Evolutionary conservation across 2,113 vertebrate genomes (phyloP).

Genomic region (Gobius niger): DNA sequence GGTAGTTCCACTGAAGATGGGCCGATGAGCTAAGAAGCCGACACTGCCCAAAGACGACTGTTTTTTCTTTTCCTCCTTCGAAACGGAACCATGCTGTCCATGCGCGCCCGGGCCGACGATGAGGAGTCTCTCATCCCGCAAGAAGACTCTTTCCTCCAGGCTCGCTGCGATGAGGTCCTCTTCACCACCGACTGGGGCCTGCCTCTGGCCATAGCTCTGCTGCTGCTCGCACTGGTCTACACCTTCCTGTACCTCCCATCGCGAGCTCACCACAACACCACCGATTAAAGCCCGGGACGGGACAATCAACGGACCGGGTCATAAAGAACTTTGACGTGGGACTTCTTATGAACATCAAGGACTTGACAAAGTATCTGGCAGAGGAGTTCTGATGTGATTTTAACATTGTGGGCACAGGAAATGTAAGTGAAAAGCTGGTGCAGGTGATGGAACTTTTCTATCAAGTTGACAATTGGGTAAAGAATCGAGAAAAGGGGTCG

Average conservation of each 20-base stretch:
- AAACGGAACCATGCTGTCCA: background rate
- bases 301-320: background rate
- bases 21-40: background rate
- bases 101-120: conserved; percentile 6
- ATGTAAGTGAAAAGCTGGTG: background rate
- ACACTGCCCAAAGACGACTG: background rate
- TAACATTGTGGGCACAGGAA: background rate
- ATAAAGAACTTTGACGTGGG: background rate
- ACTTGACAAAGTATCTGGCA: background rate
- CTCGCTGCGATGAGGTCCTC: conserved; percentile 71
- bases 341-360: background rate
- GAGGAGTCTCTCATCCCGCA: conserved; percentile 3
- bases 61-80: background rate
- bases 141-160: conserved; percentile 67
- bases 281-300: conserved; percentile 17
- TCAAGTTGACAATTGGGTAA: background rate
- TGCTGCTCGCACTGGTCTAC: conserved; percentile 74
- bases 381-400: background rate
- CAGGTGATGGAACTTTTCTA: background rate
- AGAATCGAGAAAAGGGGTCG: too few species aligned
- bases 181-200: conserved; percentile 74
- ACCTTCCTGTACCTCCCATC: conserved; percentile 76
- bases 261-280: conserved; percentile 63
- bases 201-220: conserved; percentile 68
- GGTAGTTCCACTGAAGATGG: conserved; percentile 1